Conservation (phyloP, 2,113 vertebrate genomes). For the Cavia aperea region DNA sequence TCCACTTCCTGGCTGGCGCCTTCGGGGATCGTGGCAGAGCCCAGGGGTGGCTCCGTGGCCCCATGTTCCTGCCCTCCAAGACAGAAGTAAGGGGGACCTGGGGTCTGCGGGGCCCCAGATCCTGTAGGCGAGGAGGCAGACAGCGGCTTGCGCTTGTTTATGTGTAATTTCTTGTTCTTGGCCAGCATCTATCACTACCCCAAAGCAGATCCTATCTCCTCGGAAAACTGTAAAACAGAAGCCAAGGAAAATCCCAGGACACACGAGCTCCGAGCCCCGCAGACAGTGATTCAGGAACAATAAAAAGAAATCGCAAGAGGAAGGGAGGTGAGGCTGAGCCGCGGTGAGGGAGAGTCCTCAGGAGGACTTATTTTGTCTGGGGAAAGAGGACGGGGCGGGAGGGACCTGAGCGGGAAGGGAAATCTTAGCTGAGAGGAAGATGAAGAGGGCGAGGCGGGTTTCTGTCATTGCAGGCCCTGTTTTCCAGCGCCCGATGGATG, state of each 20-base stretch:
- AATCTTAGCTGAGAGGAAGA: neutral
- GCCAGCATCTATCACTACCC: neutral
- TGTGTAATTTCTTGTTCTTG: neutral
- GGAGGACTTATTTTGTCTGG: neutral
- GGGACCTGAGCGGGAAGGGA: neutral
- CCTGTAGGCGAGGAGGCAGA: neutral
- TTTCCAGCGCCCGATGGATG: neutral
- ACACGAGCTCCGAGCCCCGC: neutral
- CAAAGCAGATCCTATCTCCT: constrained; percentile 11
- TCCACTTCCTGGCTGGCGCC: accelerated
- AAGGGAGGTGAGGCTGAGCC: accelerated
- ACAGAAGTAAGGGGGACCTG: neutral
- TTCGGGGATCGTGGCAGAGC: neutral
- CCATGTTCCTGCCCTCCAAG: constrained; percentile 29
- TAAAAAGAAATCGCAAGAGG: accelerated
- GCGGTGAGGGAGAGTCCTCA: accelerated
- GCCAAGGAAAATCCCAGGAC: neutral
- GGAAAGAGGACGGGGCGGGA: neutral
- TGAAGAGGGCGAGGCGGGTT: neutral
- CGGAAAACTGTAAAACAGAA: neutral
- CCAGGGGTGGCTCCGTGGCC: neutral
- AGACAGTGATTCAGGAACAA: neutral
- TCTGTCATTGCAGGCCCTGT: neutral
- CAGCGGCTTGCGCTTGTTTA: neutral
- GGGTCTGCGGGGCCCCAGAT: neutral